These are phyloP conservation scores for Drosophila helvetica DNA, from an alignment of 2,888 invertebrate species.

Conservation along the genomic window DNA sequence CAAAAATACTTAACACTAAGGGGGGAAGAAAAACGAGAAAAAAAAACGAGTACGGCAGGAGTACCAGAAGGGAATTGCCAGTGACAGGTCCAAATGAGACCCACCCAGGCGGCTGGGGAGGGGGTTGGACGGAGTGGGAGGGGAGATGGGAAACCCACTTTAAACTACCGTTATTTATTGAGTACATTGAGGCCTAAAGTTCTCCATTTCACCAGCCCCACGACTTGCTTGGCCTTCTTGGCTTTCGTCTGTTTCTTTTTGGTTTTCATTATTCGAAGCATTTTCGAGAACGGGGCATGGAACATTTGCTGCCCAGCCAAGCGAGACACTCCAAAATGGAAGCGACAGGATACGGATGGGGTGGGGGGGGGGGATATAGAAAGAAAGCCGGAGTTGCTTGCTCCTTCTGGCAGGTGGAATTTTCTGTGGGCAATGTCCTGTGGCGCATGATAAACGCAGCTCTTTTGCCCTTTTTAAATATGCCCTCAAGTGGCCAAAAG, in stretches of 20 bases:
- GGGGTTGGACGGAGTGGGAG: background rate
- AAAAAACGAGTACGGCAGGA: conserved; percentile 8
- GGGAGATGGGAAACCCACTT: conserved; percentile 28
- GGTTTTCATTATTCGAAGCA: conserved; percentile 49
- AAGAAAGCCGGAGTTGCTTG: conserved; percentile 10
- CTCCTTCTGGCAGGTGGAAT: conserved; percentile 54
- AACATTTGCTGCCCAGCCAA: conserved; percentile 69
- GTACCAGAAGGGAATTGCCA: conserved; percentile 47
- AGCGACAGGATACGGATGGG: background rate
- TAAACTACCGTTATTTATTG: conserved; percentile 70
- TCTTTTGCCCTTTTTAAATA: conserved; percentile 61
- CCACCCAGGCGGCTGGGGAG: background rate
- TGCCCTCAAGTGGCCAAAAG: conserved; percentile 41
- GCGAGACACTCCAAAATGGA: conserved; percentile 41
- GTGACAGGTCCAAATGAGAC: conserved; percentile 55
- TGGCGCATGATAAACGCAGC: conserved; percentile 68
- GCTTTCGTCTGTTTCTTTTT: conserved; percentile 12
- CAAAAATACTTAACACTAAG: conserved; percentile 67
- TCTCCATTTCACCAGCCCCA: conserved; percentile 13
- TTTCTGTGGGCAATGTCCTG: conserved; percentile 66
- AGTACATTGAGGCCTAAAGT: conserved; percentile 50
- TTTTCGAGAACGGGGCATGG: conserved; percentile 55
- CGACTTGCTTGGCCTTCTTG: background rate
- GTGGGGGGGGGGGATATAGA: background rate
- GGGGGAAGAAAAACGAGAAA: background rate